A percentile compares a stretch with the other conserved stretches of the same genome.
Conservation (phyloP, 2,113 vertebrate genomes). For the Aplodontia rufa region DNA sequence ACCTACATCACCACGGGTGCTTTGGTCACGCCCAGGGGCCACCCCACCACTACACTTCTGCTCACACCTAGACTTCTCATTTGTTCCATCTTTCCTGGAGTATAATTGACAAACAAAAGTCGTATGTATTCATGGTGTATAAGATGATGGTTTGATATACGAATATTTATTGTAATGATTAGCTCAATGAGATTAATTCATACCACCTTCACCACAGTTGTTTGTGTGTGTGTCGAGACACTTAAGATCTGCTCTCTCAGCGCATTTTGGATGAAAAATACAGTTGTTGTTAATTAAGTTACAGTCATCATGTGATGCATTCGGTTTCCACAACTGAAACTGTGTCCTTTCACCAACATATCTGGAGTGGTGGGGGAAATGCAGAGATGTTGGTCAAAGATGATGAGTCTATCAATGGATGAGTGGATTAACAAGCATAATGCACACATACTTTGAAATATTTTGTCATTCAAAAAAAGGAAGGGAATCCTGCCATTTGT, state of each 20-base stretch:
- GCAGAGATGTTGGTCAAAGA: no score
- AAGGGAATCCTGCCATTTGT: not conserved
- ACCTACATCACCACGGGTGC: fast-evolving
- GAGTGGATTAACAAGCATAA: not conserved
- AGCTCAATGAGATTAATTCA: not conserved
- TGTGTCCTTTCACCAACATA: not conserved
- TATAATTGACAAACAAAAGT: not conserved
- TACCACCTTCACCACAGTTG: not conserved
- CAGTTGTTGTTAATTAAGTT: not conserved
- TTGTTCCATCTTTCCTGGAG: not conserved
- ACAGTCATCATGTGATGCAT: not conserved
- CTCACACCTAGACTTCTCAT: not conserved
- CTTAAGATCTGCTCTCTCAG: not conserved
- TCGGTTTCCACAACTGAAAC: not conserved
- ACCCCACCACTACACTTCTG: no score
- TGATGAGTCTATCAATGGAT: not conserved
- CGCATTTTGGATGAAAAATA: not conserved
- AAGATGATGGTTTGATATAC: not conserved
- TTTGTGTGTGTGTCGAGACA: no score
- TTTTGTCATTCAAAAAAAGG: not conserved
- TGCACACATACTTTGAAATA: no score
- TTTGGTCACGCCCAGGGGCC: not conserved
- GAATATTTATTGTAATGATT: no score
- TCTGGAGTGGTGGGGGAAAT: no score
- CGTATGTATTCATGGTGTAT: not conserved